Base-by-base conservation (phyloP, 1,140 invertebrate genomes). In the Drosophila guanche region DNA sequence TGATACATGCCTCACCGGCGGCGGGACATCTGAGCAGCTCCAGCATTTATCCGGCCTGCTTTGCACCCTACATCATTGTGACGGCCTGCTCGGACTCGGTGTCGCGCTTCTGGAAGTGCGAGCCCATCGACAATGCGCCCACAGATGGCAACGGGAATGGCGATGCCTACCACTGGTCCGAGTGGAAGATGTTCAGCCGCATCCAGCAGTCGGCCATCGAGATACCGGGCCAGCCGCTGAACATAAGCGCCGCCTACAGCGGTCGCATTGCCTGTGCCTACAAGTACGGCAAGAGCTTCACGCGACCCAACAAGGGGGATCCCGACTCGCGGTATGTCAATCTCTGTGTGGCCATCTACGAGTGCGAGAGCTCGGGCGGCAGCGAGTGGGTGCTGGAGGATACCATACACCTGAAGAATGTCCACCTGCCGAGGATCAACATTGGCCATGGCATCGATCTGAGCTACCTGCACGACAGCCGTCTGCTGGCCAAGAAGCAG, bases 381-480 rank as follows among this genome's bases (percentile, higher is more conserved):
- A 95, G 95, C n/a, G 98, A 99, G 91, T 99, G 99, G 99, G 94
- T 98, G n/a, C 92, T 98, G n/a, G 99, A 99, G 92, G 99, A 99
- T 84, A 98, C 97, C 1, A 97, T 98, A 74, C 96, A 97, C 76
- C 92, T 98, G 61, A 95, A 96, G 89, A 98, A 98, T 79, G 96
- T 98, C 62, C 96, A 96, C 90, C 86, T 98, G 57, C 96, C 97
- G 0, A 91, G 96, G 48, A 96, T 97, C 7, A 95, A 96, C 51
- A 93, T 97, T 1, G 96, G 97, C 72, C 95, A 95, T 37, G 95
- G 96, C 90, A 93, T 97, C 16, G 96, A 97, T 91, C 90, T 97
- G 22, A 96, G 95, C 61, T 96, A 96, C 88, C 91, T 98, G 2
- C 95, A 97, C 73, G 96, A 97, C 78, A 95, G 94, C 10, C 94